Percentiles rank a stretch among this genome's conserved stretches.
Conservation (phyloP, 2,113 vertebrate species). For the Struthio camelus region DNA sequence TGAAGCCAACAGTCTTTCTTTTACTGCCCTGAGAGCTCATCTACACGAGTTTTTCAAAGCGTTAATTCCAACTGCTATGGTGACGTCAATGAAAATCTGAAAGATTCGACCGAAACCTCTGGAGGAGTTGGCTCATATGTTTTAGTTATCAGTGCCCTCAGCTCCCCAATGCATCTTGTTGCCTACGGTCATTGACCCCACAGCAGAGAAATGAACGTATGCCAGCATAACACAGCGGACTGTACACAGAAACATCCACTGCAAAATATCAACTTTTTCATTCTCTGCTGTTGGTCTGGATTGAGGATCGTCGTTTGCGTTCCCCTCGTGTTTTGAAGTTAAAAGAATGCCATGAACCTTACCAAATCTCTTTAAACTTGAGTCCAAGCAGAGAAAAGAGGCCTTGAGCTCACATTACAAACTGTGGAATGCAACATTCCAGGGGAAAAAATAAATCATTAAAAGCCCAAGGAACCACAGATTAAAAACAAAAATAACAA, state of each 20-base stretch:
- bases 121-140: accelerated
- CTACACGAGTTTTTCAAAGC: not conserved
- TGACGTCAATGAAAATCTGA: not conserved
- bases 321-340: not conserved
- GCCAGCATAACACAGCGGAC: not conserved
- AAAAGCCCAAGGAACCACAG: not conserved
- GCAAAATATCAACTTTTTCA: not conserved
- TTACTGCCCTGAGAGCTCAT: not conserved
- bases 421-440: slow-evolving; percentile 43
- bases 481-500: slow-evolving; percentile 19
- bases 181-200: not conserved
- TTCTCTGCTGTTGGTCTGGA: slow-evolving; percentile 58
- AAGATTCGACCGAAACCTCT: not conserved
- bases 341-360: slow-evolving; percentile 58
- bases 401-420: slow-evolving; percentile 50
- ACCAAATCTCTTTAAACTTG: slow-evolving; percentile 46
- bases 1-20: not conserved
- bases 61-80: not conserved
- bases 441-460: slow-evolving; percentile 39
- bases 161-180: not conserved
- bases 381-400: slow-evolving; percentile 34
- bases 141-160: not conserved
- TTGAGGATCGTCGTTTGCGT: slow-evolving; percentile 11
- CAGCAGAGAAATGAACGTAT: not conserved
- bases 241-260: not conserved